Base-by-base conservation (phyloP, 1,140 invertebrate genomes). In the Drosophila mayri region DNA sequence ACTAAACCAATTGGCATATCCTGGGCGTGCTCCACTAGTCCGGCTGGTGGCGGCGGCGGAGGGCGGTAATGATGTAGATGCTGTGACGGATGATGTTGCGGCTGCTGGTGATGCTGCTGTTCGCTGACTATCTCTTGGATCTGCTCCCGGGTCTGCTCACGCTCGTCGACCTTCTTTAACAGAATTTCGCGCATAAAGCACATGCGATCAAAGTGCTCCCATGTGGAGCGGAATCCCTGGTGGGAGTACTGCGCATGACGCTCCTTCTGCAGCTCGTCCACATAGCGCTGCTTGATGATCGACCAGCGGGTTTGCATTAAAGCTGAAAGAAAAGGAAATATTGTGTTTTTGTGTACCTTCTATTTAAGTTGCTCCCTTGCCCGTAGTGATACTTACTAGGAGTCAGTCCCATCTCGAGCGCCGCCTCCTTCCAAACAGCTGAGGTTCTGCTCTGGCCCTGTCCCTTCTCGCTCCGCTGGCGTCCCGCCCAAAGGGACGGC, bases 201-300 rank as follows among this genome's bases (percentile, higher is more conserved):
- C 91, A 92, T 92, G 20, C 91, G 91, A n/a, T 92, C 90, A 14
- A 92, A 92, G 72, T 92, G 91, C 54, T 92, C 91, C 91, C 91
- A 92, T 14, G 87, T 91, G 32, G 91, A 92, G 8, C 86, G 84
- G 41, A 92, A 92, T 16, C 58, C 64, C 40, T 92, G 87, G 18
- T 92, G 84, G 3, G 65, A 60, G 11, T 83, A 86, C 30, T 81
- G 90, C 0, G 90, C 73, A 43, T 92, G 91, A 2, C 91, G 84
- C 67, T 92, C 91, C 62, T 92, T 92, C 32, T 92, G 91, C 52
- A 92, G 47, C 46, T 92, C 91, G n/a, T 92, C 91, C 25, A 92
- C 91, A 20, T 92, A 92, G 0, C 91, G 81, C 49, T 92, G 91
- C 52, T 92, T 92, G 38, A 92, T 92, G 47, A 92, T 92, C 11